Evolutionary conservation across 2,888 invertebrate species (phyloP).

Genomic region (Mayetiola destructor): DNA sequence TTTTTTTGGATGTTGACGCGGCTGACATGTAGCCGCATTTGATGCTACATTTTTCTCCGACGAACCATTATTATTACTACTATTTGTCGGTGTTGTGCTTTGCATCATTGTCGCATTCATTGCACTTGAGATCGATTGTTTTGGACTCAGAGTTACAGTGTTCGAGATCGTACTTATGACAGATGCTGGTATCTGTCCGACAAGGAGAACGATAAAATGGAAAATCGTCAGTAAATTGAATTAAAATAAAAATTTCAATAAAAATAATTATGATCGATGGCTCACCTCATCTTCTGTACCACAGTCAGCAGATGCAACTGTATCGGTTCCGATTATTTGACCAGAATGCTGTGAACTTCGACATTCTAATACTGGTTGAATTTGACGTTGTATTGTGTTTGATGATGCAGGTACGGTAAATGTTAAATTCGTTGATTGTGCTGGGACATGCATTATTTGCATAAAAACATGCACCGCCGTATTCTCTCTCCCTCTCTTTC

Average conservation of each 20-base stretch:
- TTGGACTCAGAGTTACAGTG: constrained; percentile 5
- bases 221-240: no score
- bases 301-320: constrained; percentile 19
- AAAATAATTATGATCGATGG: background rate
- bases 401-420: constrained; percentile 21
- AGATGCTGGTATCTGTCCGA: no score
- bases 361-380: constrained; percentile 10
- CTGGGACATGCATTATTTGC: constrained; percentile 20
- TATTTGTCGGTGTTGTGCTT: constrained; percentile 23
- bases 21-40: constrained; percentile 19
- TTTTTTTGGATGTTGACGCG: constrained; percentile 80
- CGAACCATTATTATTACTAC: background rate
- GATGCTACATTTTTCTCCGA: background rate
- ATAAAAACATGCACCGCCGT: background rate
- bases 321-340: background rate
- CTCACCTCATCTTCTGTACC: constrained; percentile 25
- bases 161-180: constrained; percentile 31
- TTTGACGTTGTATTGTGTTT: constrained; percentile 16
- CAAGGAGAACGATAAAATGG: no score
- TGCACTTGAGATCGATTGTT: constrained; percentile 1
- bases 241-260: no score
- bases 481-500: background rate
- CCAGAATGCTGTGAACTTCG: constrained; percentile 14
- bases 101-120: constrained; percentile 2
- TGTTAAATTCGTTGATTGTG: constrained; percentile 21